A percentile compares a stretch with the other conserved stretches of the same genome.
phyloP scores from a whole-genome alignment of 2,888 invertebrate species.

The Pseudolycoriella hygida region DNA sequence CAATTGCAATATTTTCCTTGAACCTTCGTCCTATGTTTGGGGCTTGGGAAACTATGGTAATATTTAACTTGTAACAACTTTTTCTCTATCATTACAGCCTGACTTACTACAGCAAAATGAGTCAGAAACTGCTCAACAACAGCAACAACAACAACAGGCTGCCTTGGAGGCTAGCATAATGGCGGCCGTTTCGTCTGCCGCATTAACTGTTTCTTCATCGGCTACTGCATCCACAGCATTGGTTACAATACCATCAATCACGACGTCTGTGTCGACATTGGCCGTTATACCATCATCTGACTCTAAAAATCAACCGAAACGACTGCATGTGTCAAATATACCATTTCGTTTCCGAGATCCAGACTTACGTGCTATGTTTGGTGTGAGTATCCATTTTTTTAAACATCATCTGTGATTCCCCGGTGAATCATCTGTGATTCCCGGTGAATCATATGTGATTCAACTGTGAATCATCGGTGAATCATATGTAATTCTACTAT shows the following conservation, averaged over 20 bases:
- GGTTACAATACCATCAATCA: constrained; percentile 19
- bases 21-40: too few species aligned
- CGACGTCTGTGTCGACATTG: constrained; percentile 9
- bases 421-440: too few species aligned
- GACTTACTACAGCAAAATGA: constrained; percentile 43
- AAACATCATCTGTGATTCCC: constrained; percentile 2
- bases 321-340: constrained; percentile 98
- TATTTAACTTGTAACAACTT: too few species aligned
- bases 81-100: constrained; percentile 27
- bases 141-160: constrained; percentile 7
- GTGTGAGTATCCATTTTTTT: constrained; percentile 60
- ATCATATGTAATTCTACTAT: too few species aligned
- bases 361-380: constrained; percentile 94
- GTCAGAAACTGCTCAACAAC: constrained; percentile 29
- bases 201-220: constrained; percentile 12
- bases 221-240: constrained; percentile 15
- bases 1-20: too few species aligned
- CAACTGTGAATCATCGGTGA: too few species aligned
- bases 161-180: background rate
- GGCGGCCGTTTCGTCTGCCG: constrained; percentile 11
- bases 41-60: too few species aligned
- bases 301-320: constrained; percentile 61
- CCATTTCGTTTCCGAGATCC: constrained; percentile 99
- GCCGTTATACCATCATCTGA: constrained; percentile 33
- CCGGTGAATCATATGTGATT: too few species aligned